Evolutionary conservation across 2,888 invertebrate species (phyloP), one percentile per base, ranked within the genome.

Genomic region (Exephanes ischioxanthus): DNA sequence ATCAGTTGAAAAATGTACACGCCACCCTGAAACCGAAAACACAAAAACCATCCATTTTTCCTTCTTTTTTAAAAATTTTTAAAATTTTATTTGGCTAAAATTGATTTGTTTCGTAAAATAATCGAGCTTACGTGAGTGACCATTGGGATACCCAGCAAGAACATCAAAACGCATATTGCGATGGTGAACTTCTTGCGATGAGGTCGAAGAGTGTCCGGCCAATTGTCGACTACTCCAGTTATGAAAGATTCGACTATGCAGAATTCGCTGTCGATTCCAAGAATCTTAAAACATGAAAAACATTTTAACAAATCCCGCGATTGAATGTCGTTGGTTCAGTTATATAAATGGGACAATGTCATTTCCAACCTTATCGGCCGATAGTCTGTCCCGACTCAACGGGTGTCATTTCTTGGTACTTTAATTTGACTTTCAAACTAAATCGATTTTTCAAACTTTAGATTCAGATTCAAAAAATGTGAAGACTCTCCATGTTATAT

Each of bases 191-290:
- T 94, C 90, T 96, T 96, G 77, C 97, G 94, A 90, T 96, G 95
- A 19, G 95, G 95, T 72, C 95, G 93, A 79, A 96, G 92, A 22
- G 92, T 92, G 75, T 95, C 94, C 2, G 96, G 95, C 95, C 95
- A 96, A 89, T 95, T 95, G 91, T 96, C 96, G 30, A 95, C 94
- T 81, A 96, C 92, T 55, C 95, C 96, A 1, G 95, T 95, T 85
- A 96, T 95, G 88, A 96, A 95, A 22, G 95, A 95, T 91, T 96
- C 96, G 11, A 97, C 95, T 84, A 96, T 94, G 85, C 96, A 96
- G 91, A 96, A 97, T 92, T 97, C 97, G 90, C 97, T 97, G 94
- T 97, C 97, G 70, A 97, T 95, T 14, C 97, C 97, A 61, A 97
- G 94, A 26, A 97, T 96, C 94, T 97, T 93, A 26, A 72, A 83